These are phyloP conservation scores for Trematocara variabile DNA, from an alignment of 2,113 vertebrate species.

Conservation along the genomic window DNA sequence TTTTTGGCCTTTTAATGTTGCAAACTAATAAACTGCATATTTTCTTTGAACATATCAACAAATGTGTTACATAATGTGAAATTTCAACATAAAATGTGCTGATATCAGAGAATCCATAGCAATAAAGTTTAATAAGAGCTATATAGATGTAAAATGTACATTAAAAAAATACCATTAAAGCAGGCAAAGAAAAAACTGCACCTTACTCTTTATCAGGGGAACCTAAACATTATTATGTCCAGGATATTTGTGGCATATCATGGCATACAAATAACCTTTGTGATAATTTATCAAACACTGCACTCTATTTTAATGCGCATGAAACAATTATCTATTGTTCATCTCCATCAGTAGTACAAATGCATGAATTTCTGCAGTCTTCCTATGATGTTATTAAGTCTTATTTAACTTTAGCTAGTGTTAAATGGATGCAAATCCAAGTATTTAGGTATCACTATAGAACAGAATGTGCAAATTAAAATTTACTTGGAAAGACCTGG, in stretches of 20 bases:
- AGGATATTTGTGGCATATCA: not conserved
- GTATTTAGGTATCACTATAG: not conserved
- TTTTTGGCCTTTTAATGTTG: not conserved
- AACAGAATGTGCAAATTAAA: not conserved
- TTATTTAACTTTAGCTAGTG: not conserved
- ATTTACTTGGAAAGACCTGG: not conserved
- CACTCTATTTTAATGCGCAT: not conserved
- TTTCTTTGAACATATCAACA: not conserved
- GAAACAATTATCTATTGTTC: not conserved
- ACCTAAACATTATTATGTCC: not conserved
- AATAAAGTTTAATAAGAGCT: not conserved
- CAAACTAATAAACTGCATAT: not conserved
- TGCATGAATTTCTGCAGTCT: not conserved
- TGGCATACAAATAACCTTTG: not conserved
- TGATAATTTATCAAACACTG: not conserved
- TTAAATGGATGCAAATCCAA: not conserved
- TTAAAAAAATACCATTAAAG: not conserved
- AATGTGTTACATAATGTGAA: not conserved
- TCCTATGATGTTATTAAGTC: not conserved
- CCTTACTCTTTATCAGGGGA: not conserved
- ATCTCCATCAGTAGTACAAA: not conserved
- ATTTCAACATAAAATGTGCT: not conserved
- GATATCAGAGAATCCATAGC: not conserved
- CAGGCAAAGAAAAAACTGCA: not conserved
- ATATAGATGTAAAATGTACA: not conserved